A percentile compares a stretch with the other conserved stretches of the same genome.
phyloP scores from a whole-genome alignment of 2,888 invertebrate genomes.

The Aspidapion aeneum region DNA sequence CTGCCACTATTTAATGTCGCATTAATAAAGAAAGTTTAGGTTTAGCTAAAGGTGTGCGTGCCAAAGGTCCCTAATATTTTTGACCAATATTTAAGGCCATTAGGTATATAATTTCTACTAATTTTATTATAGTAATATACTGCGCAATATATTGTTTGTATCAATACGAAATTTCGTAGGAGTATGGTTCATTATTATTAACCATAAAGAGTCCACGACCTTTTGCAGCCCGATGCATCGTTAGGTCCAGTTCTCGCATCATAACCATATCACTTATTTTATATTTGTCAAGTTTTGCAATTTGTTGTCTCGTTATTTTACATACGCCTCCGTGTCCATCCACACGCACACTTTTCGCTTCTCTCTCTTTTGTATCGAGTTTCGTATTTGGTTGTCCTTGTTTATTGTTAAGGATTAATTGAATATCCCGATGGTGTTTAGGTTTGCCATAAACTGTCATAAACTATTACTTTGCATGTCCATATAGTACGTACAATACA shows the following conservation, averaged over 20 bases:
- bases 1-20: too few species aligned
- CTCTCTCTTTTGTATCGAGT: neutral
- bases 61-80: too few species aligned
- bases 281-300: neutral
- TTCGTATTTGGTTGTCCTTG: neutral
- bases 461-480: constrained; percentile 41
- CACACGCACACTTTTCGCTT: constrained; percentile 1
- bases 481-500: constrained; percentile 40
- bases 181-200: too few species aligned
- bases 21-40: too few species aligned
- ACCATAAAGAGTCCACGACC: too few species aligned
- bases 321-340: constrained; percentile 2
- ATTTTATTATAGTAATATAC: too few species aligned
- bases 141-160: too few species aligned
- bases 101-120: too few species aligned
- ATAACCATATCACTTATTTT: neutral
- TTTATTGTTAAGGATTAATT: constrained; percentile 30
- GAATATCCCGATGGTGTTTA: constrained; percentile 37
- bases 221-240: neutral
- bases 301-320: neutral
- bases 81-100: too few species aligned
- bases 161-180: too few species aligned
- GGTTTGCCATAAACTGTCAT: constrained; percentile 37
- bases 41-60: too few species aligned
- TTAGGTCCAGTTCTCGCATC: neutral